phyloP scores from a whole-genome alignment of 2,113 vertebrate species.

The Danio rerio region DNA sequence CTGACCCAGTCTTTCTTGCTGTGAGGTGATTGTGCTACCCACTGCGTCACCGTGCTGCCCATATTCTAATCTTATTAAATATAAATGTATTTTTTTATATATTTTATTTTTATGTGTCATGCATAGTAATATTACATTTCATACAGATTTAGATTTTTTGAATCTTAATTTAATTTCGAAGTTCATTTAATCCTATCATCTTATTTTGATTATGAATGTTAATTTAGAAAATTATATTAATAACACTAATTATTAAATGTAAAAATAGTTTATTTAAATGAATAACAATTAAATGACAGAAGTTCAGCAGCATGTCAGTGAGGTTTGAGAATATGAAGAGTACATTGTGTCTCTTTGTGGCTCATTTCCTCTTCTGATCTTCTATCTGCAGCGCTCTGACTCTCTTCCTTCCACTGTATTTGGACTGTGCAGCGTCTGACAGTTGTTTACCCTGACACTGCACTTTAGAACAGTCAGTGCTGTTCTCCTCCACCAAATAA shows the following conservation, averaged over 20 bases:
- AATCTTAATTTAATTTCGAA: too few relatives aligned
- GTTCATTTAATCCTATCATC: too few relatives aligned
- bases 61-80: too few relatives aligned
- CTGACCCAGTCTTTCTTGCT: too few relatives aligned
- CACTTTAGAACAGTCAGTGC: slow-evolving; percentile 57
- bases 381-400: neutral
- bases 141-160: neutral
- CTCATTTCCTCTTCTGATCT: neutral
- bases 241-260: neutral
- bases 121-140: neutral
- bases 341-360: neutral
- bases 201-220: too few relatives aligned
- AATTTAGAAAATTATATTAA: too few relatives aligned
- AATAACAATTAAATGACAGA: neutral
- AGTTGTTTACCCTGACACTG: slow-evolving; percentile 40
- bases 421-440: neutral
- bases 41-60: too few relatives aligned
- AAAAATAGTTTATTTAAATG: neutral
- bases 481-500: slow-evolving; percentile 18
- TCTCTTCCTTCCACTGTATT: neutral
- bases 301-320: neutral
- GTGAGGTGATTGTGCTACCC: too few relatives aligned
- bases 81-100: too few relatives aligned
- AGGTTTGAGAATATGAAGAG: neutral
- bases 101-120: neutral